Conservation (phyloP, 2,888 invertebrate genomes). For the Trisateles emortualis region DNA sequence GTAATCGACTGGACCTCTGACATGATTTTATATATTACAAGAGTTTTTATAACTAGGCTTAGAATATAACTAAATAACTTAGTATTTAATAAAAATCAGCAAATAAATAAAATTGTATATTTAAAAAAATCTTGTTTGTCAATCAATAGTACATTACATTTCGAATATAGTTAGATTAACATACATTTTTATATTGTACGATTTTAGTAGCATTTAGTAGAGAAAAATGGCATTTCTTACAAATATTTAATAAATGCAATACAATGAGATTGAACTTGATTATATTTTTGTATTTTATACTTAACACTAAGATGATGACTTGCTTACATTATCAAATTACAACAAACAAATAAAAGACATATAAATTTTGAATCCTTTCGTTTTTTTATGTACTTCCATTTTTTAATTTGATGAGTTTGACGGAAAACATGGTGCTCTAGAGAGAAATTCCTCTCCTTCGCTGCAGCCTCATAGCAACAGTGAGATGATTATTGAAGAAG, state of each 20-base stretch:
- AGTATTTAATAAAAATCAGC: background rate
- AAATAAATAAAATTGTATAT: background rate
- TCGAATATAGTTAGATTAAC: background rate
- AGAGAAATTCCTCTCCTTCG: too few relatives aligned
- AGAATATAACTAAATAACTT: background rate
- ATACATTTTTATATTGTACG: background rate
- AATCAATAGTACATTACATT: background rate
- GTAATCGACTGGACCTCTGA: too few relatives aligned
- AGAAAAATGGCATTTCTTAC: constrained; percentile 14
- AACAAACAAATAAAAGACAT: too few relatives aligned
- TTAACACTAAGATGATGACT: constrained; percentile 40
- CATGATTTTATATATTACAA: too few relatives aligned
- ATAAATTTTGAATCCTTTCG: too few relatives aligned
- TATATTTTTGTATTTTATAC: constrained; percentile 24
- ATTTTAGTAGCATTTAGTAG: background rate
- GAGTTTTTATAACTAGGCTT: too few relatives aligned
- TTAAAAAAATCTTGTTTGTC: background rate
- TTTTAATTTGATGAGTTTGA: too few relatives aligned
- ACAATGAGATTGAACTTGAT: constrained; percentile 32
- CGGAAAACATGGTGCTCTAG: too few relatives aligned
- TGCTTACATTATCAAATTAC: constrained; percentile 11
- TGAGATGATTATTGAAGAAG: too few relatives aligned
- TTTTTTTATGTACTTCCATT: background rate
- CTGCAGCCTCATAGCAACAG: too few relatives aligned
- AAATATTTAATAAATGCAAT: constrained; percentile 38